Base-by-base conservation (phyloP, 2,797 vertebrate species). In the Macropodus opercularis region DNA sequence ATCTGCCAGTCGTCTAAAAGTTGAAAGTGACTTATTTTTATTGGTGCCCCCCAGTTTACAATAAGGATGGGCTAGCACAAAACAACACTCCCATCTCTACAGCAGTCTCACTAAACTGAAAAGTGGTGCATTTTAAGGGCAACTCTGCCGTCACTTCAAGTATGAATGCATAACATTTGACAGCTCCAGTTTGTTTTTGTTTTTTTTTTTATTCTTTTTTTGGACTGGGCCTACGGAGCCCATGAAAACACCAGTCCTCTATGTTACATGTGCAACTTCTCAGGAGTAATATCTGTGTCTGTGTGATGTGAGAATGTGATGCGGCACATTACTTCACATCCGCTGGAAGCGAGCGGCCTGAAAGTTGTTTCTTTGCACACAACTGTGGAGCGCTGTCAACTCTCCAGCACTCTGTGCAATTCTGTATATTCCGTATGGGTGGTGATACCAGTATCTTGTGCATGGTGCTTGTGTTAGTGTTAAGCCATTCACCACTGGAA, bases 281-380 rank as follows among this genome's bases (percentile, higher is more conserved):
- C 69, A 72, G 86, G 82, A 75, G 39, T 71, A 35, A 35, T 50
- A 51, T 71, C 29, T 39, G 21, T 74, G 69, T 61, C n/a, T 82
- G 81, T 93, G 83, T 86, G 93, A 96, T 95, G 95, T 95, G 94
- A 93, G 79, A 80, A 91, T 94, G 94, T 95, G 93, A 77, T 44
- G 63, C 58, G 71, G 75, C 90, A 91, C 92, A 92, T 94, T 89
- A 75, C 83, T 83, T 93, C 93, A 94, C 92, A 95, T 95, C 94
- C 85, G 22, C 91, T 94, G 94, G 94, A 95, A 93, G 91, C 89
- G 72, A 27, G 32, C 92, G 92, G 91, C 90, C 89, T 85, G 77
- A 77, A 92, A 92, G 90, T 93, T 92, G 88, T 87, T 85, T 90
- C 80, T 63, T 65, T 81, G 87, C 72, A 89, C 73, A 89, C 91